phyloP scores from a whole-genome alignment of 2,888 invertebrate species.

The Oligia strigilis region DNA sequence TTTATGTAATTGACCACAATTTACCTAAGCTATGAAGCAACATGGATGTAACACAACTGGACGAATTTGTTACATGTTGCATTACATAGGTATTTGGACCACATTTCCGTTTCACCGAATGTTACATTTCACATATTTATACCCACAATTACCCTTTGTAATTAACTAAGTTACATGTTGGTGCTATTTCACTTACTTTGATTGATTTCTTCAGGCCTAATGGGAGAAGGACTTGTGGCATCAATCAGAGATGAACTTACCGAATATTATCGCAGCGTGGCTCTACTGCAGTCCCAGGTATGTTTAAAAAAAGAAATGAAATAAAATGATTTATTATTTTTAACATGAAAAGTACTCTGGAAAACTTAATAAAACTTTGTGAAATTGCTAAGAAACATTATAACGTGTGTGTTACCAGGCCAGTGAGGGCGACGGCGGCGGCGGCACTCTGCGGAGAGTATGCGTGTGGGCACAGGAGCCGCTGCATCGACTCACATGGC shows the following conservation, averaged over 20 bases:
- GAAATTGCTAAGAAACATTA: neutral
- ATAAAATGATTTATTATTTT: too few relatives aligned
- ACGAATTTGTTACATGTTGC: too few relatives aligned
- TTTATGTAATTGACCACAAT: neutral
- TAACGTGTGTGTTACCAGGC: slow-evolving; percentile 70
- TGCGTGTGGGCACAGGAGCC: slow-evolving; percentile 96
- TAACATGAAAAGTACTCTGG: neutral
- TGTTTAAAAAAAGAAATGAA: too few relatives aligned
- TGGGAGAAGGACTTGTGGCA: slow-evolving; percentile 96
- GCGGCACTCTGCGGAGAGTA: slow-evolving; percentile 93
- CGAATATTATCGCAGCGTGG: slow-evolving; percentile 96
- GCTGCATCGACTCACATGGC: slow-evolving; percentile 94
- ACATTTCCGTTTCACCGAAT: neutral
- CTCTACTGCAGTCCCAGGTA: slow-evolving; percentile 96
- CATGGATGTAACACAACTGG: neutral
- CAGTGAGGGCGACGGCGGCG: slow-evolving; percentile 83
- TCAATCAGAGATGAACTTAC: slow-evolving; percentile 96
- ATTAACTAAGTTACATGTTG: neutral
- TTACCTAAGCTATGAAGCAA: neutral
- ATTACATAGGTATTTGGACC: neutral
- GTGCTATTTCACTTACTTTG: neutral
- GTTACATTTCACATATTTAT: neutral
- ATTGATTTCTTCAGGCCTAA: slow-evolving; percentile 90
- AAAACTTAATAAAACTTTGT: neutral
- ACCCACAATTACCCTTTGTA: neutral